phyloP scores from a whole-genome alignment of 2,888 invertebrate genomes.

The Rosalia funebris region DNA sequence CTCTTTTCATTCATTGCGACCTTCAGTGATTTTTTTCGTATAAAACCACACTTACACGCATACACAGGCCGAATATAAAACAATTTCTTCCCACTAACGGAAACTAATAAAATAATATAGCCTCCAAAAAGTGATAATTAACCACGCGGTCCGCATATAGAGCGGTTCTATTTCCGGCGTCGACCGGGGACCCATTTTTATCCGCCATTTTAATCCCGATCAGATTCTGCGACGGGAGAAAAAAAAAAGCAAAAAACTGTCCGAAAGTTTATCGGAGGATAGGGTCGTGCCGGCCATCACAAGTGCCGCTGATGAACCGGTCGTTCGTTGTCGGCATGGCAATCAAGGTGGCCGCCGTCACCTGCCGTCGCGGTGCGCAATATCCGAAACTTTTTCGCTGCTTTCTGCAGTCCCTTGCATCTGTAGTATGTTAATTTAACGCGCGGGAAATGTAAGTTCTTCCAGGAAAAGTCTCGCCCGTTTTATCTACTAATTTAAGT shows the following conservation, averaged over 20 bases:
- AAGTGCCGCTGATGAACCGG: constrained; percentile 51
- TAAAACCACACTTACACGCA: no score
- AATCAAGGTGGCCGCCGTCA: constrained; percentile 38
- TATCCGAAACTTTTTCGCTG: constrained; percentile 29
- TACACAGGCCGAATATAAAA: no score
- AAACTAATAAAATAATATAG: not conserved
- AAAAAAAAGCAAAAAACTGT: constrained; percentile 46
- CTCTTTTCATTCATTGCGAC: no score
- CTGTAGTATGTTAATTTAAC: not conserved
- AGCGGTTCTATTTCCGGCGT: constrained; percentile 1
- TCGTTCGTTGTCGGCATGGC: constrained; percentile 46
- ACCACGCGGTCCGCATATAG: not conserved
- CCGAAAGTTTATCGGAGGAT: constrained; percentile 40
- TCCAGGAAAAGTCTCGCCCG: no score
- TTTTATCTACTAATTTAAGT: no score
- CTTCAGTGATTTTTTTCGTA: no score
- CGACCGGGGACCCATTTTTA: constrained; percentile 12
- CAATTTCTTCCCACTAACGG: not conserved
- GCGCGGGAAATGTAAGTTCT: not conserved
- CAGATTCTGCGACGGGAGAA: constrained; percentile 36
- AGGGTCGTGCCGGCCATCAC: constrained; percentile 50
- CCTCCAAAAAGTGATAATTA: constrained; percentile 6
- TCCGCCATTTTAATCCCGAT: constrained; percentile 39
- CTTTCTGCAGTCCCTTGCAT: not conserved
- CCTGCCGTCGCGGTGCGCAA: constrained; percentile 26